phyloP scores from a whole-genome alignment of 1,140 invertebrate genomes.

The Brachionus asplanchnoidis region DNA sequence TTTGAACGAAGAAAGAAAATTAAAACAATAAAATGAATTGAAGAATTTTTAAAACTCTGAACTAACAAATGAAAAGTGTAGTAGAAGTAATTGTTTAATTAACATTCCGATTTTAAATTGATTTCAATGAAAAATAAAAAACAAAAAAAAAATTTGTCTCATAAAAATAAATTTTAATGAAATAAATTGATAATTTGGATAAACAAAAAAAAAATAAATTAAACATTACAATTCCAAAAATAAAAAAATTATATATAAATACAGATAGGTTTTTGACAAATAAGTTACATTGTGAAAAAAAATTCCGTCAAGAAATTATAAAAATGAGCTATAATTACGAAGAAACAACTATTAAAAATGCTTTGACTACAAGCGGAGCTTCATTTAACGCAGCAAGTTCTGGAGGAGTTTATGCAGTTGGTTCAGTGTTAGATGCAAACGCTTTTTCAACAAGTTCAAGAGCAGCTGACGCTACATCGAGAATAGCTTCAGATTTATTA shows the following conservation, averaged over 20 bases:
- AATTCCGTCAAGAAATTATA: background rate
- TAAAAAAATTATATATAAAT: background rate
- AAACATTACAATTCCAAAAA: background rate
- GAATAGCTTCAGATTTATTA: background rate
- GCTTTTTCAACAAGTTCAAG: background rate
- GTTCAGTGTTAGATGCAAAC: background rate
- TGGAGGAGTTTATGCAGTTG: background rate
- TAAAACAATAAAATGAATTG: background rate
- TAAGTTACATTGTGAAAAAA: background rate
- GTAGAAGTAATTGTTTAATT: background rate
- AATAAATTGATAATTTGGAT: too few species aligned
- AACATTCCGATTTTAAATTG: background rate
- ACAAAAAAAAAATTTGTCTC: background rate
- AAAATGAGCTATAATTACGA: conserved; percentile 16
- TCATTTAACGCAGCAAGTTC: background rate
- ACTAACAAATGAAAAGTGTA: background rate
- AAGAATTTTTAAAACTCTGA: background rate
- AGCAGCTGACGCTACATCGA: background rate
- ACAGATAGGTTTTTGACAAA: background rate
- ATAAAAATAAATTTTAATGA: background rate
- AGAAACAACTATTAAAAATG: background rate
- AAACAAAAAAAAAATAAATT: background rate
- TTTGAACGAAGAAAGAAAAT: background rate
- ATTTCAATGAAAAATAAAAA: background rate
- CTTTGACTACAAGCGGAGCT: background rate